phyloP scores from a whole-genome alignment of 2,888 invertebrate genomes.

The Rapana venosa region DNA sequence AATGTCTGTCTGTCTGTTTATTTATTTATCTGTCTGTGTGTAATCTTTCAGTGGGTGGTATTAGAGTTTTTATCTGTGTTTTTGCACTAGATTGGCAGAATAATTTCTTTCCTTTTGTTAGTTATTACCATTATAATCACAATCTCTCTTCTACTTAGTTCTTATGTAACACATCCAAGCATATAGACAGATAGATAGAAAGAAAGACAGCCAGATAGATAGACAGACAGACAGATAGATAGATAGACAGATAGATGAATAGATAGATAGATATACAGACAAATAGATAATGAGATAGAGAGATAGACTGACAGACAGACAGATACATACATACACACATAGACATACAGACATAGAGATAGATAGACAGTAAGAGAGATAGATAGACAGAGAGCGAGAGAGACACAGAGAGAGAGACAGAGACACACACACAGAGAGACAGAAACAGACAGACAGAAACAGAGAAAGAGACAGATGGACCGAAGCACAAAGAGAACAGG shows the following conservation, averaged over 20 bases:
- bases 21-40: neutral
- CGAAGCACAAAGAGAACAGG: neutral
- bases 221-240: neutral
- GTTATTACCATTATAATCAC: no score
- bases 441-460: neutral
- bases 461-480: constrained; percentile 6
- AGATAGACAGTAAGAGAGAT: neutral
- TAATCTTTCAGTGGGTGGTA: no score
- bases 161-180: no score
- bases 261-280: neutral
- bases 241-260: neutral
- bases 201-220: neutral
- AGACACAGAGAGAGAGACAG: neutral
- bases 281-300: neutral
- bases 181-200: neutral
- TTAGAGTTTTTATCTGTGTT: no score
- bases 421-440: neutral
- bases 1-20: neutral
- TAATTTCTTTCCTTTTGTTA: no score
- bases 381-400: neutral
- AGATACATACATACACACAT: neutral
- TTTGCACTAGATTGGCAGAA: no score
- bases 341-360: neutral
- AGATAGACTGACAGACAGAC: neutral
- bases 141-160: no score